These are phyloP conservation scores for Eupithecia subfuscata DNA, from an alignment of 2,888 invertebrate species.

Conservation along the genomic window DNA sequence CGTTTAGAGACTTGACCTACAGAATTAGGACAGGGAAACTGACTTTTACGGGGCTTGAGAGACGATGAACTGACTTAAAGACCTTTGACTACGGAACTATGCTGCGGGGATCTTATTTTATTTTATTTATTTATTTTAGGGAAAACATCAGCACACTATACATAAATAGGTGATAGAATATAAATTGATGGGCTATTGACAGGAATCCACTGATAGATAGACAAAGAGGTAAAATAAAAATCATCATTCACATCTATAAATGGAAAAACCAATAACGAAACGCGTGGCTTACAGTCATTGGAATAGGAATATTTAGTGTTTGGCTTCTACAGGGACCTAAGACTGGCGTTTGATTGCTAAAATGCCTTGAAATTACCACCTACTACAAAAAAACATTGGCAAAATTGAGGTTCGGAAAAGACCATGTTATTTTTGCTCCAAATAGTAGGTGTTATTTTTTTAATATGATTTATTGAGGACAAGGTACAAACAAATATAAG, in stretches of 20 bases:
- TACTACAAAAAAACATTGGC: too few relatives aligned
- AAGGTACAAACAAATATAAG: not conserved
- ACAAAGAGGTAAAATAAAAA: too few relatives aligned
- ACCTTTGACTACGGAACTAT: too few relatives aligned
- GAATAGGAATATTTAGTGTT: not conserved
- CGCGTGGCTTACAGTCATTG: not conserved
- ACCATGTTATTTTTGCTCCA: not conserved
- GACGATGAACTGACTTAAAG: not conserved
- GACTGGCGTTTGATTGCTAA: not conserved
- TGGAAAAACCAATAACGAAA: too few relatives aligned
- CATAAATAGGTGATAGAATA: too few relatives aligned
- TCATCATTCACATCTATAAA: too few relatives aligned
- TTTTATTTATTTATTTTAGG: too few relatives aligned
- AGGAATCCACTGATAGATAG: too few relatives aligned
- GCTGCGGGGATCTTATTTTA: too few relatives aligned
- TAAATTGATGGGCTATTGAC: too few relatives aligned
- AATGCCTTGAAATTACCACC: not conserved
- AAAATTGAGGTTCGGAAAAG: not conserved
- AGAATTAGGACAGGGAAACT: not conserved
- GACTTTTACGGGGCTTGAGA: not conserved
- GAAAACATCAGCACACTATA: too few relatives aligned
- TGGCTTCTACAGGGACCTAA: not conserved
- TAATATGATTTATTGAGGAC: not conserved
- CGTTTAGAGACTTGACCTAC: not conserved
- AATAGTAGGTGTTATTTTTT: not conserved